Percentiles rank a stretch among this genome's conserved stretches.
phyloP scores from a whole-genome alignment of 1,140 invertebrate genomes.

The Micrasema longulum region DNA sequence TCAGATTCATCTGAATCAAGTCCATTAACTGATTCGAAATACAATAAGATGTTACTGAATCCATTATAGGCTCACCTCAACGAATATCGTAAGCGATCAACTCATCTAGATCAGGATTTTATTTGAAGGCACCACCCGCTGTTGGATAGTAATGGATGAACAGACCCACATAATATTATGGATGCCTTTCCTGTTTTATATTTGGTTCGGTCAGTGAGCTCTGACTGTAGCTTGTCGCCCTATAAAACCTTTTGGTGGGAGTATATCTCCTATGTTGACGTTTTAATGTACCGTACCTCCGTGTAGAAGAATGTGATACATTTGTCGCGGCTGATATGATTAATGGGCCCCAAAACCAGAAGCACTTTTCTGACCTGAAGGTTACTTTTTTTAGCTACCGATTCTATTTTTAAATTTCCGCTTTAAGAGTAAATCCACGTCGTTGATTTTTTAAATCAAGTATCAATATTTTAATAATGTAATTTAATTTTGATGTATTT shows the following conservation, averaged over 20 bases:
- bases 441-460: too few relatives aligned
- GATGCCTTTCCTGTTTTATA: not conserved
- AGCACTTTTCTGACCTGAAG: slow-evolving; percentile 33
- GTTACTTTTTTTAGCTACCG: slow-evolving; percentile 26
- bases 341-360: slow-evolving; percentile 50
- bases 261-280: slow-evolving; percentile 46
- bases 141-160: not conserved
- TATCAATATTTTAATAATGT: too few relatives aligned
- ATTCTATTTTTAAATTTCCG: slow-evolving; percentile 21
- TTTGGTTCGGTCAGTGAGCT: slow-evolving; percentile 15
- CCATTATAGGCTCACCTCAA: slow-evolving; percentile 27
- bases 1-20: not conserved
- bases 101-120: slow-evolving; percentile 11
- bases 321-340: slow-evolving; percentile 52
- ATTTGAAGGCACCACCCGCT: slow-evolving; percentile 7
- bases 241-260: slow-evolving; percentile 13
- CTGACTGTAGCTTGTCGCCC: not conserved
- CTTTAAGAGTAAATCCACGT: not conserved
- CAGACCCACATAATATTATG: too few relatives aligned
- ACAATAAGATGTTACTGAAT: slow-evolving; percentile 24
- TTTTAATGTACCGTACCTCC: slow-evolving; percentile 52
- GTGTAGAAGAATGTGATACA: slow-evolving; percentile 50
- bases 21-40: slow-evolving; percentile 21
- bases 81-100: slow-evolving; percentile 16
- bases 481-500: too few relatives aligned